phyloP scores from a whole-genome alignment of 1,140 invertebrate species.

The Stegodyphus mimosarum region DNA sequence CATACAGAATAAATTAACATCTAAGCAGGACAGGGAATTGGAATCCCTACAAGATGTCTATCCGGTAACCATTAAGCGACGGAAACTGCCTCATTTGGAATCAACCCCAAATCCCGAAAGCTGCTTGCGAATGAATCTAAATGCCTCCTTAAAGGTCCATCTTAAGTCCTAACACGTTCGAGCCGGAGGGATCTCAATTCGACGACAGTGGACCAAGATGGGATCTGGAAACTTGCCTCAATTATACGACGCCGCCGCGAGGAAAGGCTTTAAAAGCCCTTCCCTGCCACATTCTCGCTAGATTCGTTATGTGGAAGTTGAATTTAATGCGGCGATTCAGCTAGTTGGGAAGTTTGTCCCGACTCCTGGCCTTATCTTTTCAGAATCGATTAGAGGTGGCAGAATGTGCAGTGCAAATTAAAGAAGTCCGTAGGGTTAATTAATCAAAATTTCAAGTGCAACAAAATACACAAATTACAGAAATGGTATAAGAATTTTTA shows the following conservation, averaged over 20 bases:
- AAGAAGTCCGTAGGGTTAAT: too few relatives aligned
- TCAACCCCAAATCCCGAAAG: constrained; percentile 51
- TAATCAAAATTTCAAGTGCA: too few relatives aligned
- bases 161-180: constrained; percentile 39
- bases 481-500: too few relatives aligned
- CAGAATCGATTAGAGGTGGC: too few relatives aligned
- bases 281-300: neutral
- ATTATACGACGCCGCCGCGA: constrained; percentile 20
- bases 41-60: neutral
- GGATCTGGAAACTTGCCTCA: constrained; percentile 14
- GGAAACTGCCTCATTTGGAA: constrained; percentile 36
- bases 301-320: neutral
- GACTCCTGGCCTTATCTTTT: too few relatives aligned
- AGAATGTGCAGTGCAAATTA: too few relatives aligned
- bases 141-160: constrained; percentile 41
- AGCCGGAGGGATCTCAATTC: neutral
- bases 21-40: neutral
- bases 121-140: constrained; percentile 43
- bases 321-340: constrained; percentile 12
- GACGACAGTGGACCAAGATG: neutral
- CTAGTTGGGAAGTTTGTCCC: neutral
- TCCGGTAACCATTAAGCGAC: constrained; percentile 24
- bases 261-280: constrained; percentile 25
- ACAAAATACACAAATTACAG: too few relatives aligned
- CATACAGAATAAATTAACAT: constrained; percentile 18